A percentile compares a stretch with the other conserved stretches of the same genome.
Evolutionary conservation across 2,888 invertebrate genomes (phyloP).

Genomic region (Malthinus seriepunctatus): DNA sequence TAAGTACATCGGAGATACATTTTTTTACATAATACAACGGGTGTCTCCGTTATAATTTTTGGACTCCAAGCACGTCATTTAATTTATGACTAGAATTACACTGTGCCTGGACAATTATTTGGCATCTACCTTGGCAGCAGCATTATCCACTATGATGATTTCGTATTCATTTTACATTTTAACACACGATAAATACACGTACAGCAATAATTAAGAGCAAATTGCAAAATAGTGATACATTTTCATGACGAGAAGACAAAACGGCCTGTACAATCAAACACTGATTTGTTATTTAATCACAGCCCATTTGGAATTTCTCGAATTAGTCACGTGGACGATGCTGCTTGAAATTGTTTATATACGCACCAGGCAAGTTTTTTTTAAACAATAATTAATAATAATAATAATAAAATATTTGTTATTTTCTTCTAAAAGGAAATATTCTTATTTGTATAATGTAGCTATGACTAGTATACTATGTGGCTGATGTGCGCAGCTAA

Average conservation of each 20-base stretch:
- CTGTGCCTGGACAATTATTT: slow-evolving; percentile 45
- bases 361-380: slow-evolving; percentile 25
- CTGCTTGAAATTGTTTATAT: slow-evolving; percentile 30
- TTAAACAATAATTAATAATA: slow-evolving; percentile 18
- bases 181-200: slow-evolving; percentile 39
- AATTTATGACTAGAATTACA: slow-evolving; percentile 49
- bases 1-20: slow-evolving; percentile 28
- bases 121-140: slow-evolving; percentile 34
- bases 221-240: slow-evolving; percentile 53
- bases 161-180: slow-evolving; percentile 36
- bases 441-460: slow-evolving; percentile 22
- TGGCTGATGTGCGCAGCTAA: slow-evolving; percentile 33
- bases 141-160: slow-evolving; percentile 30
- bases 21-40: slow-evolving; percentile 12
- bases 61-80: slow-evolving; percentile 34
- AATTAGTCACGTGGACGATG: slow-evolving; percentile 46
- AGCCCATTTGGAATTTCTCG: slow-evolving; percentile 79
- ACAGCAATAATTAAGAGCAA: slow-evolving; percentile 48
- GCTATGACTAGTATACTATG: slow-evolving; percentile 40
- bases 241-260: slow-evolving; percentile 61
- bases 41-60: slow-evolving; percentile 24
- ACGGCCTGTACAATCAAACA: slow-evolving; percentile 72
- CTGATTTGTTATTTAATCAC: slow-evolving; percentile 71
- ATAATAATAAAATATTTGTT: not conserved
- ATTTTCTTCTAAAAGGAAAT: too few relatives aligned